These are phyloP conservation scores for Papilio polytes DNA, from an alignment of 1,140 invertebrate genomes.

Conservation along the genomic window DNA sequence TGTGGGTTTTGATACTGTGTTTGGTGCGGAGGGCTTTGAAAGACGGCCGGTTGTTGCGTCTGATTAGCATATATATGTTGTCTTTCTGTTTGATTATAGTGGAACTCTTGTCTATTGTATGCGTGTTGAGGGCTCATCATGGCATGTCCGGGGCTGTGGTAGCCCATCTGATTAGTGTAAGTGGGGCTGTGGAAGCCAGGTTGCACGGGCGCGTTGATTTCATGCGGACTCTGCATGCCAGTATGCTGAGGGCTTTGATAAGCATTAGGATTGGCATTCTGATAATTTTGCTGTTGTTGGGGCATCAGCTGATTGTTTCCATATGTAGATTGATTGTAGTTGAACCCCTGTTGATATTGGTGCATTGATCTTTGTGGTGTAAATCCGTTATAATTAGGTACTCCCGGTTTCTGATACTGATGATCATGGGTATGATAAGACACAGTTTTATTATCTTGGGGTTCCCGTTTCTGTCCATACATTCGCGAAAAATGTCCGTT, in stretches of 20 bases:
- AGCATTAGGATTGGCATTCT: slow-evolving; percentile 66
- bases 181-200: slow-evolving; percentile 75
- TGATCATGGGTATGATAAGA: slow-evolving; percentile 78
- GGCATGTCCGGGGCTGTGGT: slow-evolving; percentile 73
- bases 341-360: slow-evolving; percentile 74
- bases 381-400: slow-evolving; percentile 72
- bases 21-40: slow-evolving; percentile 77
- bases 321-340: slow-evolving; percentile 68
- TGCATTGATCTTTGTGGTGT: slow-evolving; percentile 71
- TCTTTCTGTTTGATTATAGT: slow-evolving; percentile 68
- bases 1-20: slow-evolving; percentile 71
- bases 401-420: slow-evolving; percentile 77
- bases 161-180: slow-evolving; percentile 72
- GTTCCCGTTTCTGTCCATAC: slow-evolving; percentile 63
- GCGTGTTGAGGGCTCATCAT: slow-evolving; percentile 74
- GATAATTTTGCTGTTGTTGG: slow-evolving; percentile 64
- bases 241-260: slow-evolving; percentile 76
- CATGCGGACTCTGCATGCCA: slow-evolving; percentile 70
- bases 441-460: slow-evolving; percentile 62
- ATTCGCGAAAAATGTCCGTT: slow-evolving; percentile 74
- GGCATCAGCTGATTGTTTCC: slow-evolving; percentile 65
- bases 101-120: slow-evolving; percentile 70
- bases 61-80: slow-evolving; percentile 77
- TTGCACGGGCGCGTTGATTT: slow-evolving; percentile 61
- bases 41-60: slow-evolving; percentile 65